Conservation (phyloP, 2,113 vertebrate genomes). For the Pseudorhombus dupliciocellatus region DNA sequence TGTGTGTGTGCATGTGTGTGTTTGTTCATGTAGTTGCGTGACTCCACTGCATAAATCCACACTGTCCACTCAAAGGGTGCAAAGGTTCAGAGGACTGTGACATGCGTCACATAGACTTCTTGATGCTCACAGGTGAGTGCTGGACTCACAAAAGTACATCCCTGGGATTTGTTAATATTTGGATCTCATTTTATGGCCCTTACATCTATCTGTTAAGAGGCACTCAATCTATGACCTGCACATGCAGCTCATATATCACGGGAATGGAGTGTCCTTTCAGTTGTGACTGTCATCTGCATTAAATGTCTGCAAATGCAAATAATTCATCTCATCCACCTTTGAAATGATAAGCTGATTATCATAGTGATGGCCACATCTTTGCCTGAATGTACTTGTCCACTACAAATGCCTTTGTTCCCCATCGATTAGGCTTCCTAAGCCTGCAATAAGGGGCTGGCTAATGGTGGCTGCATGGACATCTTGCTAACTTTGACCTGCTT, state of each 20-base stretch:
- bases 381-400: constrained; percentile 23
- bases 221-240: constrained; percentile 39
- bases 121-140: constrained; percentile 48
- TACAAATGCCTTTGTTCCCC: constrained; percentile 44
- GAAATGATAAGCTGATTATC: constrained; percentile 52
- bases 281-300: constrained; percentile 3
- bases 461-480: constrained; percentile 58
- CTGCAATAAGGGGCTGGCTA: constrained; percentile 52
- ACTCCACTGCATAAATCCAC: constrained; percentile 35
- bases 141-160: constrained; percentile 32
- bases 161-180: constrained; percentile 30
- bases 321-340: constrained; percentile 25
- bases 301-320: constrained; percentile 37
- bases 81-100: constrained; percentile 55
- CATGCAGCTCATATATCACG: constrained; percentile 7
- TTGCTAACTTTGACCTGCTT: constrained; percentile 62
- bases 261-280: constrained; percentile 25
- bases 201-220: constrained; percentile 31
- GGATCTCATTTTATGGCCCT: background rate
- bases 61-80: constrained; percentile 34
- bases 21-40: constrained; percentile 44
- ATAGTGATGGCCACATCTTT: constrained; percentile 36
- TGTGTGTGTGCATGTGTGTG: constrained; percentile 38
- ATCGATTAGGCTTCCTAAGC: constrained; percentile 56
- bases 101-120: constrained; percentile 43